Percentiles rank a stretch among this genome's conserved stretches.
These are phyloP conservation scores for Thecophora atra DNA, from an alignment of 2,888 invertebrate species.

Conservation along the genomic window DNA sequence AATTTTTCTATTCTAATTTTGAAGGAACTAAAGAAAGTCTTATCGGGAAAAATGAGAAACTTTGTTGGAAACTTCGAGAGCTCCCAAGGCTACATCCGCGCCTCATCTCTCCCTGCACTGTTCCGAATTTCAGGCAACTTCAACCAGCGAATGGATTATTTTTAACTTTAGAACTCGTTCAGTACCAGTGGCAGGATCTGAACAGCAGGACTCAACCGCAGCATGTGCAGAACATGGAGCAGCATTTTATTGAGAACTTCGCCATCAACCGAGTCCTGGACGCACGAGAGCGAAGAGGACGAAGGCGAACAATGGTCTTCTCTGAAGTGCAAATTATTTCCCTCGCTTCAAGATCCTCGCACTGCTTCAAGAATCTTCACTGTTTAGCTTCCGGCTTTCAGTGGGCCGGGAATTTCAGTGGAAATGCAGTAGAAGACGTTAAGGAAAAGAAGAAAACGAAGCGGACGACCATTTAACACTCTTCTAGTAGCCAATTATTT, in stretches of 20 bases:
- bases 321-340: constrained; percentile 31
- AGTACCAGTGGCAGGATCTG: constrained; percentile 19
- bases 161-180: constrained; percentile 2
- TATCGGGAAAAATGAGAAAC: constrained; percentile 26
- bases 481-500: constrained; percentile 19
- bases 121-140: not conserved
- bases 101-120: not conserved
- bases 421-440: not conserved
- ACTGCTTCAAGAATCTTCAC: not conserved
- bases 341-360: not conserved
- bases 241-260: constrained; percentile 12
- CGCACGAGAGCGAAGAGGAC: not conserved
- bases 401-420: not conserved
- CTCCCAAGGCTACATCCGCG: constrained; percentile 12
- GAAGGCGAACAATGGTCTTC: not conserved
- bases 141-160: not conserved
- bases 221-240: constrained; percentile 23
- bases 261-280: no score
- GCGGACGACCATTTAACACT: not conserved
- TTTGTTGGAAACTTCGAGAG: constrained; percentile 29
- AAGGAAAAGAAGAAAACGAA: not conserved
- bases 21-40: not conserved
- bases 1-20: not conserved
- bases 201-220: constrained; percentile 6
- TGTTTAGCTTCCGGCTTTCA: no score